Conservation (phyloP, 2,888 invertebrate genomes). For the Chymomyza amoena region DNA sequence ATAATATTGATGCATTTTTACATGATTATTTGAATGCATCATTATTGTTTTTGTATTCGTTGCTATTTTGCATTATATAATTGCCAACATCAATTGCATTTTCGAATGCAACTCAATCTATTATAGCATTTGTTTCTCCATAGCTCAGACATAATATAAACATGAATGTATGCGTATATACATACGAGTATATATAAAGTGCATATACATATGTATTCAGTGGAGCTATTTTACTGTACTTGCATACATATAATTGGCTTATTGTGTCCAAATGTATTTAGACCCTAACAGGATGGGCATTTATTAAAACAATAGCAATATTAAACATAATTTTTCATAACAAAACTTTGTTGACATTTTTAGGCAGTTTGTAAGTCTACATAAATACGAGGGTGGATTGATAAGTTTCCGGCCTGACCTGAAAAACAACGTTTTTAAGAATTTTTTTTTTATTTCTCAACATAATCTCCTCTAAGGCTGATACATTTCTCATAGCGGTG, state of each 20-base stretch:
- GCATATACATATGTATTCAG: background rate
- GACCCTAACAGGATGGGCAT: too few relatives aligned
- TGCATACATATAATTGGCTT: background rate
- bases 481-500: too few relatives aligned
- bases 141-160: background rate
- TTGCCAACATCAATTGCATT: conserved; percentile 6
- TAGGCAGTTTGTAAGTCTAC: too few relatives aligned
- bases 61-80: conserved; percentile 20
- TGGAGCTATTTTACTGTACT: background rate
- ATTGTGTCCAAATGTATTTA: background rate
- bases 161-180: background rate
- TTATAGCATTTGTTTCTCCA: background rate
- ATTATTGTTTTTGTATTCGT: conserved; percentile 22
- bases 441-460: too few relatives aligned
- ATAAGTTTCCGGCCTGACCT: too few relatives aligned
- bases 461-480: too few relatives aligned
- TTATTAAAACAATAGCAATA: too few relatives aligned
- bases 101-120: background rate
- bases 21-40: conserved; percentile 30
- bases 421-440: too few relatives aligned
- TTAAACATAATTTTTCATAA: too few relatives aligned
- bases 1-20: conserved; percentile 38
- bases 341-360: too few relatives aligned
- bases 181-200: too few relatives aligned
- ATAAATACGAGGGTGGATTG: too few relatives aligned